phyloP scores from a whole-genome alignment of 2,113 vertebrate species.

The Charadrius vociferus region DNA sequence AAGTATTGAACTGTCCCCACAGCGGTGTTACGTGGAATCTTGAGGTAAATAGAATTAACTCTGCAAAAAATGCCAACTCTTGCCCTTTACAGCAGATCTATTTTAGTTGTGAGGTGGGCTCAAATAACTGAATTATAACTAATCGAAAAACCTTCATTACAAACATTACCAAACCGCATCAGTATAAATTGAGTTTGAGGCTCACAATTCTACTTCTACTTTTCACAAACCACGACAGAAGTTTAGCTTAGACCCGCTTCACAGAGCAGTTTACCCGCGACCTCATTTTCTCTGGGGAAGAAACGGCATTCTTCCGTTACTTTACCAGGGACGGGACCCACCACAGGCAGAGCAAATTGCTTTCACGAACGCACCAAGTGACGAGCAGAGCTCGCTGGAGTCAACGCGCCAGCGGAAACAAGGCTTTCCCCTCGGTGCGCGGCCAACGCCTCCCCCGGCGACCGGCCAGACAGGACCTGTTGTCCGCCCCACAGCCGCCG shows the following conservation, averaged over 20 bases:
- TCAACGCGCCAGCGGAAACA: neutral
- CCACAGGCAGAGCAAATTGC: accelerated
- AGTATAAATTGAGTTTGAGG: neutral
- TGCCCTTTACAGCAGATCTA: neutral
- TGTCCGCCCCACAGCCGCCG: neutral
- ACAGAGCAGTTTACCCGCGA: accelerated
- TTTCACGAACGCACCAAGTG: neutral
- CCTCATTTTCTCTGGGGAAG: neutral
- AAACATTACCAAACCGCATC: neutral
- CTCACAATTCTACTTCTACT: neutral
- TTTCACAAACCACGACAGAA: neutral
- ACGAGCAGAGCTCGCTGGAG: neutral
- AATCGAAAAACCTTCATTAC: accelerated
- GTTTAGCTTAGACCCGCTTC: neutral
- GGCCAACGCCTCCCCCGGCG: neutral
- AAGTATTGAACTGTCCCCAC: neutral
- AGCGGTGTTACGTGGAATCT: neutral
- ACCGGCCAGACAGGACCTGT: too few relatives aligned
- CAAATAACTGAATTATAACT: neutral
- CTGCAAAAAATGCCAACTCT: neutral
- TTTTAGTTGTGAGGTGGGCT: neutral
- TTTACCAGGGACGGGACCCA: neutral
- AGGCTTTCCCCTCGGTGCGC: neutral
- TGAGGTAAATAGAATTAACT: neutral
- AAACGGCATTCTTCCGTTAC: neutral